phyloP scores from a whole-genome alignment of 2,888 invertebrate genomes.

The Drosophila neoperkinsi region DNA sequence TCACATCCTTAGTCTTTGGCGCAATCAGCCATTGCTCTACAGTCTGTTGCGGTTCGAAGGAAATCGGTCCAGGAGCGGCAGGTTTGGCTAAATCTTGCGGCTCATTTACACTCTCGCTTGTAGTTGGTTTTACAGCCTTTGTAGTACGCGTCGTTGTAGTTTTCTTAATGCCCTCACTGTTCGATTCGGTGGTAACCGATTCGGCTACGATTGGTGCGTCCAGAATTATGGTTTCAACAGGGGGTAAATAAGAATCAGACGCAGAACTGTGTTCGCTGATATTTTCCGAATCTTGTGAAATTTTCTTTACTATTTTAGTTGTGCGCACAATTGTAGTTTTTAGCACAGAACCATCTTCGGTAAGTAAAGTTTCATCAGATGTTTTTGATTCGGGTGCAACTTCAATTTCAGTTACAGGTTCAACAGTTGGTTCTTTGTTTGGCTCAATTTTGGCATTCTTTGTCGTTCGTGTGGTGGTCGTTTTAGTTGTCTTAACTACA shows the following conservation, averaged over 20 bases:
- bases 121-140: conserved; percentile 51
- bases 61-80: background rate
- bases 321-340: conserved; percentile 72
- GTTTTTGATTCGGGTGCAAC: conserved; percentile 8
- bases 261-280: conserved; percentile 52
- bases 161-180: conserved; percentile 66
- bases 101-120: conserved; percentile 29
- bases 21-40: conserved; percentile 25
- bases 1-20: conserved; percentile 1
- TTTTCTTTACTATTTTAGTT: conserved; percentile 78
- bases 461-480: conserved; percentile 64
- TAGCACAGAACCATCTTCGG: conserved; percentile 53
- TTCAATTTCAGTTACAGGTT: conserved; percentile 13
- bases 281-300: conserved; percentile 68
- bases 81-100: background rate
- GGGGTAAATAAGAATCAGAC: conserved; percentile 40
- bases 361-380: conserved; percentile 10
- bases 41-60: conserved; percentile 10
- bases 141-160: conserved; percentile 68
- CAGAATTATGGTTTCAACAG: conserved; percentile 43
- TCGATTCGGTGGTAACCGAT: conserved; percentile 69
- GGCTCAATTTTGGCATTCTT: conserved; percentile 52
- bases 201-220: conserved; percentile 65
- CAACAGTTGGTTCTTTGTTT: conserved; percentile 52
- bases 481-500: conserved; percentile 71